Evolutionary conservation across 2,113 vertebrate genomes (phyloP), one percentile per base, ranked within the genome.

Genomic region (Ceyx cyanopectus): DNA sequence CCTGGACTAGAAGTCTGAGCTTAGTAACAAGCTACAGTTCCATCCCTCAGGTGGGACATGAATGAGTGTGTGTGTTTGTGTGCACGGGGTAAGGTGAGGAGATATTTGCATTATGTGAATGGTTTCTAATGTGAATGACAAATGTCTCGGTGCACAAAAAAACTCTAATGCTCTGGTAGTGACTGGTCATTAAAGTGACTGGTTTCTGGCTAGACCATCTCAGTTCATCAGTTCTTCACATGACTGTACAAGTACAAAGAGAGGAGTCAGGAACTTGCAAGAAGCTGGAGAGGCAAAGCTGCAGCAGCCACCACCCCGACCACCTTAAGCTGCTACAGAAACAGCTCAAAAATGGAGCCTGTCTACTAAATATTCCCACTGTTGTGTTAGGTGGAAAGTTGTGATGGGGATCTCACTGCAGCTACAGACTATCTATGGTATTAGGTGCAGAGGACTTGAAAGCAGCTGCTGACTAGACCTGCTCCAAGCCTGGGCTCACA

Each of bases 371-470:
- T 46, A 58, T 37, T 80, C 41, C 30, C 19, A 63, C 4, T 30
- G n/a, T 27, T 66, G 15, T 57, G 40, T 43, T 48, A 46, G 46
- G 62, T 87, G 58, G 27, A 45, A 87, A 57, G 7, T 4, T 83
- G 41, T 65, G 68, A 85, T 18, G 23, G n/a, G 37, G 11, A 30
- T 66, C 46, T 87, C 32, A 26, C 40, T 82, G 30, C 21, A 13
- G 15, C 46, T n/a, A 54, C 4, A 72, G 54, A 61, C 22, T 1
- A 2, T 34, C 62, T 68, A 19, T 0, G 0, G 54, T 1, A 3
- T 32, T 6, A 89, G 74, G n/a, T 26, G 12, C 27, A 50, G 30
- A 84, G 62, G 51, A 51, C 27, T 54, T 78, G 50, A 62, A 91
- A 84, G 69, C n/a, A 89, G 85, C n/a, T 51, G 43, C 61, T 89